Evolutionary conservation across 2,113 vertebrate species (phyloP), one percentile per base, ranked within the genome.

Genomic region (Malurus elegans): DNA sequence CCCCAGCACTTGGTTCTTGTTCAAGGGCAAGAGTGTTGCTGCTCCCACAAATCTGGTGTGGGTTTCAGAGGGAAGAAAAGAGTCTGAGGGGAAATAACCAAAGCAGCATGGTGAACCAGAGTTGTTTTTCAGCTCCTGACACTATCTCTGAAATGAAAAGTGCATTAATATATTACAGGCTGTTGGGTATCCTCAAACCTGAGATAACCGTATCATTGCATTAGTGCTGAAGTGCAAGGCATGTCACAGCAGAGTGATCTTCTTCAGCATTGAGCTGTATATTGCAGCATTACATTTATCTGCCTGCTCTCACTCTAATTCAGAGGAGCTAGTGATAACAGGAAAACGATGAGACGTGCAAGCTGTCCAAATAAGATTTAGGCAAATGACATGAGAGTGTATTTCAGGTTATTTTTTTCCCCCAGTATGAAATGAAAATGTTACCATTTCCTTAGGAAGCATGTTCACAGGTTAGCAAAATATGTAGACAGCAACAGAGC

Each of bases 321-420:
- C 72, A 61, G 69, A 67, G 79, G 51, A 90, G 51, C 42, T 56
- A 81, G 48, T 56, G 92, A 81, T 96, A 94, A 73, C 64, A 86
- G 75, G 40, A 74, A 90, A 87, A 83, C 42, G 84, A 82, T 84
- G 95, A 88, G 76, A 86, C 0, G 0, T 88, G 51, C 64, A 94
- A 90, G 88, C 90, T 95, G 92, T 84, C 79, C 92, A 96, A 96
- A 90, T 76, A 94, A 92, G 90, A 88, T 95, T 71, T 94, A 96
- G 67, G 76, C 47, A 93, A 51, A 95, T 80, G 57, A 62, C 82
- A 75, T 32, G 31, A 80, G 5, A 53, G 28, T 45, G 36, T 65
- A 54, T 83, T 72, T 79, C 65, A 86, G 67, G 28, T 7, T 58
- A 7, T 6, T 50, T 85, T 88, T 86, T 58, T 86, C 14, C 4